Evolutionary conservation across 2,113 vertebrate species (phyloP).

Genomic region (Castor canadensis): DNA sequence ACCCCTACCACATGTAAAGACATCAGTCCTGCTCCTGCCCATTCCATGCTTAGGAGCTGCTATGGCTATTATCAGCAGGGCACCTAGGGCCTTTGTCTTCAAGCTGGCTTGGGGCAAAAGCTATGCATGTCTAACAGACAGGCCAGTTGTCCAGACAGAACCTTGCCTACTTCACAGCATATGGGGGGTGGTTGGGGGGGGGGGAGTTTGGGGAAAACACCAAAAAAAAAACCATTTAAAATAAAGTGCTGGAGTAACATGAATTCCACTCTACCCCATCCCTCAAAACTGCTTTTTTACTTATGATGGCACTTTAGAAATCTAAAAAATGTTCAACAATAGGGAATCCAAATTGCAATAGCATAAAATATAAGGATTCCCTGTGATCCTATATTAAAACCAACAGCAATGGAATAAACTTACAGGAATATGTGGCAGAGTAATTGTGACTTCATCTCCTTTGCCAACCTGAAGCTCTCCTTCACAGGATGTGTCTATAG

Average conservation of each 20-base stretch:
- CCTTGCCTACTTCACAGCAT: not conserved
- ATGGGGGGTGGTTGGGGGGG: not conserved
- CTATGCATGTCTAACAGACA: not conserved
- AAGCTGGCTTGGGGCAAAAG: not conserved
- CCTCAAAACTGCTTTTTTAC: not conserved
- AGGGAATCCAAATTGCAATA: not conserved
- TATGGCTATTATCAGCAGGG: not conserved
- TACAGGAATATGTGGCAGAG: conserved; percentile 97
- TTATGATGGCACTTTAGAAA: not conserved
- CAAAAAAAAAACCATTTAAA: conserved; percentile 30
- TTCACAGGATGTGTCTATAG: conserved; percentile 97
- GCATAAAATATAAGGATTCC: not conserved
- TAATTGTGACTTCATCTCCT: conserved; percentile 99
- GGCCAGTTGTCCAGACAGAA: not conserved
- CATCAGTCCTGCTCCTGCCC: not conserved
- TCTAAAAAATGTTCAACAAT: not conserved
- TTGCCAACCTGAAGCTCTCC: conserved; percentile 98
- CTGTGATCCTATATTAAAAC: not conserved
- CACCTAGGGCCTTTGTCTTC: not conserved
- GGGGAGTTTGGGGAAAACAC: not conserved
- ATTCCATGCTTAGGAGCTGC: not conserved
- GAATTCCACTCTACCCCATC: not conserved
- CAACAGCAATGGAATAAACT: conserved; percentile 72
- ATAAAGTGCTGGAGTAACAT: not conserved
- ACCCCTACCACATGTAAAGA: not conserved